A percentile compares a stretch with the other conserved stretches of the same genome.
Evolutionary conservation across 1,140 invertebrate genomes (phyloP).

Genomic region (Heliothis subflexa): DNA sequence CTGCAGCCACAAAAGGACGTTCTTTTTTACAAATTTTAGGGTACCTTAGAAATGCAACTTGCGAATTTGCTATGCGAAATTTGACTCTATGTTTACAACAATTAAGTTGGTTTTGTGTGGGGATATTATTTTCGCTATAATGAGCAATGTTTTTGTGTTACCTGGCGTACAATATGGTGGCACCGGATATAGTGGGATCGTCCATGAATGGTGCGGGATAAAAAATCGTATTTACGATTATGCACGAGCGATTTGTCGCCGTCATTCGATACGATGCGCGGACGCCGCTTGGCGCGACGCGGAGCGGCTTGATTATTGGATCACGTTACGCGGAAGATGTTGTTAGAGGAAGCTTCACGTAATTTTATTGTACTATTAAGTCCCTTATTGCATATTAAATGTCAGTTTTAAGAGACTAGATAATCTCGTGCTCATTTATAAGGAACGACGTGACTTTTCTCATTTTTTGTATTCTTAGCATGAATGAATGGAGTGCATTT

Average conservation of each 20-base stretch:
- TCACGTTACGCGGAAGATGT: slow-evolving; percentile 70
- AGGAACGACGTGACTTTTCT: no score
- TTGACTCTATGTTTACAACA: slow-evolving; percentile 58
- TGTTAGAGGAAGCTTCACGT: slow-evolving; percentile 51
- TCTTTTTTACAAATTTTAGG: slow-evolving; percentile 69
- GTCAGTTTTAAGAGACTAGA: slow-evolving; percentile 22
- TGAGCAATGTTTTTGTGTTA: slow-evolving; percentile 76
- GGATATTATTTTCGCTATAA: slow-evolving; percentile 61
- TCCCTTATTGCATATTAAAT: slow-evolving; percentile 41
- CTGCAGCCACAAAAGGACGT: slow-evolving; percentile 78
- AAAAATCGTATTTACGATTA: slow-evolving; percentile 84
- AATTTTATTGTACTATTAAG: slow-evolving; percentile 48
- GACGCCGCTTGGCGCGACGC: slow-evolving; percentile 48
- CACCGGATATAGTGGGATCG: slow-evolving; percentile 77
- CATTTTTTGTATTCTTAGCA: not conserved
- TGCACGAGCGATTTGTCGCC: slow-evolving; percentile 82
- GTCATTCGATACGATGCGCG: slow-evolving; percentile 71
- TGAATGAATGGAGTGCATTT: not conserved
- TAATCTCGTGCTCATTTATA: not conserved
- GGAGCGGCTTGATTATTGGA: slow-evolving; percentile 71
- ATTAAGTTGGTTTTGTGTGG: slow-evolving; percentile 60
- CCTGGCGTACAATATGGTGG: slow-evolving; percentile 71
- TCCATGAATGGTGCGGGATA: slow-evolving; percentile 69
- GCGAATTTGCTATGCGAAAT: slow-evolving; percentile 57
- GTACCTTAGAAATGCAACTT: slow-evolving; percentile 79